Evolutionary conservation across 2,113 vertebrate genomes (phyloP), one percentile per base, ranked within the genome.

Genomic region (Lepisosteus osseus): DNA sequence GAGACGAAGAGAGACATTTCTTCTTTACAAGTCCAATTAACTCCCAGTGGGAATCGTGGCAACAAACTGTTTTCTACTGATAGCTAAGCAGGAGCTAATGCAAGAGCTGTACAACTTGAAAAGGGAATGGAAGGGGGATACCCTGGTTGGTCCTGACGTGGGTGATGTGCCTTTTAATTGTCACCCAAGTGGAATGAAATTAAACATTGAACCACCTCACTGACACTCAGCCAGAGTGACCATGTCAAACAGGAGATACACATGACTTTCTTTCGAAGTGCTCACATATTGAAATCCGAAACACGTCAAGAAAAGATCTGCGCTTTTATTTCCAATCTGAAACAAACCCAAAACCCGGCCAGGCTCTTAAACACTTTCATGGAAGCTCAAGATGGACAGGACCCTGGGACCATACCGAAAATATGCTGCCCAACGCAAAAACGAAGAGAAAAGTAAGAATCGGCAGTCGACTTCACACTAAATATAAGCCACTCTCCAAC

Each of bases 381-480:
- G 47, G 47, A 51, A 51, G 47, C 9, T 9, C 47, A 51, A 51
- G 29, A 29, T 2, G 29, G 29, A 29, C 29, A 51, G 47, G 5
- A 51, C 5, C 47, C 5, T 1, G 9, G 47, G 47, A 51, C 47
- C 5, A 9, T 51, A 51, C 47, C 5, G 1, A 2, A 51, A 51
- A 51, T 9, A 9, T 2, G 47, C 47, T 9, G 9, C 47, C 5
- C 47, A 51, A 9, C 2, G 47, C 47, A 1, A 51, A 51, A 51
- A 51, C 47, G 9, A 5, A 51, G 47, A 51, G 5, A 51, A 51
- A 5, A 51, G 5, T 6, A 51, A 51, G 47, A 9, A 51, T 51
- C 78, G 77, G 78, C 79, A 29, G 57, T 69, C 78, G 77, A 79
- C 79, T 78, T 78, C 76, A 75, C 41, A 65, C 70, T 72, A 74